A percentile compares a stretch with the other conserved stretches of the same genome.
Evolutionary conservation across 1,140 invertebrate genomes (phyloP).

Genomic region (Zaprionus vittiger): DNA sequence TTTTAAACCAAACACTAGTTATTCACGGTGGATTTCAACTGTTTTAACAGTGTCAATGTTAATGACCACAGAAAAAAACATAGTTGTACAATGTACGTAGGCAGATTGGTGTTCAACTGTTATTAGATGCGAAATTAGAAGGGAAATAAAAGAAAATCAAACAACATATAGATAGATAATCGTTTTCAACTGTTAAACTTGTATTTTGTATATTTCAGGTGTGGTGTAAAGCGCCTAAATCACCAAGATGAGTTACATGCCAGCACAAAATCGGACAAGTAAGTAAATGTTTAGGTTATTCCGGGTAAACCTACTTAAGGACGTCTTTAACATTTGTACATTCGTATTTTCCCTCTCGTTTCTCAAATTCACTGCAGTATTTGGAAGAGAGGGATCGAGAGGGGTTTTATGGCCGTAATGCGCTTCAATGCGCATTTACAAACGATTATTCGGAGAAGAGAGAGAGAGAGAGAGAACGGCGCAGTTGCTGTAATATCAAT

Average conservation of each 20-base stretch:
- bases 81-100: not conserved
- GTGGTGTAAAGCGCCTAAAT: slow-evolving; percentile 83
- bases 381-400: not conserved
- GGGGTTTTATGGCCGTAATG: slow-evolving; percentile 11
- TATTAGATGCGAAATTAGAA: not conserved
- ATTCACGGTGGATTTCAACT: not conserved
- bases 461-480: slow-evolving; percentile 4
- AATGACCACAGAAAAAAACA: not conserved
- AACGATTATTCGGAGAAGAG: slow-evolving; percentile 32
- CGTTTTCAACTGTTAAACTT: not conserved
- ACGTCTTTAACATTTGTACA: not conserved
- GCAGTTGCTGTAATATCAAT: slow-evolving; percentile 26
- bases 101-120: not conserved
- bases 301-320: not conserved
- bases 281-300: slow-evolving; percentile 84
- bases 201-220: slow-evolving; percentile 64
- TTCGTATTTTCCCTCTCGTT: not conserved
- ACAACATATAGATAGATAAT: not conserved
- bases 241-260: slow-evolving; percentile 92
- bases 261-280: slow-evolving; percentile 91
- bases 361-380: not conserved
- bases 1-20: slow-evolving; percentile 5
- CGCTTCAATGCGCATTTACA: slow-evolving; percentile 38
- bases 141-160: not conserved
- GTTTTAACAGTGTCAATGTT: slow-evolving; percentile 23